These are phyloP conservation scores for Hippocampus barbouri DNA, from an alignment of 2,113 vertebrate genomes.

Conservation along the genomic window DNA sequence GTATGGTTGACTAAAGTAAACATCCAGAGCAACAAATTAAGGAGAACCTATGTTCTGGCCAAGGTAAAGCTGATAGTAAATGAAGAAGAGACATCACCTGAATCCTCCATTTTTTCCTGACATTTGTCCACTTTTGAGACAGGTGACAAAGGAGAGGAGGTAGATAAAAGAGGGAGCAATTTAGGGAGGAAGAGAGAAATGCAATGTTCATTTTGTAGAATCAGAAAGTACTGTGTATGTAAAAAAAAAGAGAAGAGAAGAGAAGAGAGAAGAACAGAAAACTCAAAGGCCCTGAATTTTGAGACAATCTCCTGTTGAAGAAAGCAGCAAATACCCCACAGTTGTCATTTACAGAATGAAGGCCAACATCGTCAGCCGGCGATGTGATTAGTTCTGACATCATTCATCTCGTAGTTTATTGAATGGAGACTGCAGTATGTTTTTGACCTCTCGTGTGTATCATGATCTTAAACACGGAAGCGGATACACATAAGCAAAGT, in stretches of 20 bases:
- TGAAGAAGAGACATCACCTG: constrained; percentile 90
- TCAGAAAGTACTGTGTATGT: constrained; percentile 6
- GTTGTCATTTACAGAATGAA: not conserved
- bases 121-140: constrained; percentile 76
- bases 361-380: too few relatives aligned
- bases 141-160: constrained; percentile 55
- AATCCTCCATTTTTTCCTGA: constrained; percentile 79
- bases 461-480: constrained; percentile 75
- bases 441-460: constrained; percentile 69
- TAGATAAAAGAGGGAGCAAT: constrained; percentile 69
- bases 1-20: not conserved
- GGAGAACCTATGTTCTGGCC: constrained; percentile 60
- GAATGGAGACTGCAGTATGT: constrained; percentile 38
- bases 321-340: not conserved
- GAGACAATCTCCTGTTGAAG: not conserved
- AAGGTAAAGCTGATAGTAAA: constrained; percentile 76
- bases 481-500: constrained; percentile 94
- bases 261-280: not conserved
- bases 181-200: constrained; percentile 23
- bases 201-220: constrained; percentile 19
- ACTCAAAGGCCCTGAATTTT: constrained; percentile 1
- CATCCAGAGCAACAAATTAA: not conserved
- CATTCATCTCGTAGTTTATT: not conserved
- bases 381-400: not conserved
- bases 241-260: constrained; percentile 2